Evolutionary conservation across 2,888 invertebrate genomes (phyloP).

Genomic region (Agrochola macilenta): DNA sequence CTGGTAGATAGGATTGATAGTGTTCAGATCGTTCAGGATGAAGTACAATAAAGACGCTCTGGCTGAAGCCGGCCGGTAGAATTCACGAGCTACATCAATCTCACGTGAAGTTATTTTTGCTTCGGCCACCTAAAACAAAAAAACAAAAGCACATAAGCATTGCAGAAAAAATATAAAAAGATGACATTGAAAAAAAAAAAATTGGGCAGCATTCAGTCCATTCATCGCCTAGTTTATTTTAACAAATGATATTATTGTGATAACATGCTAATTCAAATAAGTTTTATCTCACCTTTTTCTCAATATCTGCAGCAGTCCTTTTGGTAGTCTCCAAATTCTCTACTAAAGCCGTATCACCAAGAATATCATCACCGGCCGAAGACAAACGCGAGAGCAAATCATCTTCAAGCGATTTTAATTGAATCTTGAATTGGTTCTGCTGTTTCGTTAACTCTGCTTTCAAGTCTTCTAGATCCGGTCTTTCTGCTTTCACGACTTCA

Average conservation of each 20-base stretch:
- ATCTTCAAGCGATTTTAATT: slow-evolving; percentile 97
- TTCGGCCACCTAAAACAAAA: slow-evolving; percentile 92
- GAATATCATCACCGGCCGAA: slow-evolving; percentile 97
- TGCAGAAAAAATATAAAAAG: neutral
- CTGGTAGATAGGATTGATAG: slow-evolving; percentile 99
- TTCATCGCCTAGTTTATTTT: neutral
- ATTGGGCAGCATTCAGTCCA: neutral
- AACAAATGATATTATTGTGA: neutral
- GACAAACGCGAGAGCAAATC: slow-evolving; percentile 97
- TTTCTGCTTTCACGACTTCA: slow-evolving; percentile 98
- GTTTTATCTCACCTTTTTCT: slow-evolving; percentile 92
- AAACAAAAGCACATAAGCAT: slow-evolving; percentile 32
- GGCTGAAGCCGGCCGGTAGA: slow-evolving; percentile 96
- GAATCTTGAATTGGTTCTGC: slow-evolving; percentile 99
- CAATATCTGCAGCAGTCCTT: slow-evolving; percentile 98
- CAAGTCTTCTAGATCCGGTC: slow-evolving; percentile 98
- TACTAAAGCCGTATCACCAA: slow-evolving; percentile 98
- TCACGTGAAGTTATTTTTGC: slow-evolving; percentile 97
- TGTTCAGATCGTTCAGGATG: slow-evolving; percentile 98
- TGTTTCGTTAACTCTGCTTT: slow-evolving; percentile 98
- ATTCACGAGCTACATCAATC: slow-evolving; percentile 98
- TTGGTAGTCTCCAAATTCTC: slow-evolving; percentile 99
- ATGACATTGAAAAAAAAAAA: neutral
- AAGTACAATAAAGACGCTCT: slow-evolving; percentile 98
- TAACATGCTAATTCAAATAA: neutral